Percentiles rank a stretch among this genome's conserved stretches.
Evolutionary conservation across 2,113 vertebrate species (phyloP).

Genomic region (Terrapene triunguis): DNA sequence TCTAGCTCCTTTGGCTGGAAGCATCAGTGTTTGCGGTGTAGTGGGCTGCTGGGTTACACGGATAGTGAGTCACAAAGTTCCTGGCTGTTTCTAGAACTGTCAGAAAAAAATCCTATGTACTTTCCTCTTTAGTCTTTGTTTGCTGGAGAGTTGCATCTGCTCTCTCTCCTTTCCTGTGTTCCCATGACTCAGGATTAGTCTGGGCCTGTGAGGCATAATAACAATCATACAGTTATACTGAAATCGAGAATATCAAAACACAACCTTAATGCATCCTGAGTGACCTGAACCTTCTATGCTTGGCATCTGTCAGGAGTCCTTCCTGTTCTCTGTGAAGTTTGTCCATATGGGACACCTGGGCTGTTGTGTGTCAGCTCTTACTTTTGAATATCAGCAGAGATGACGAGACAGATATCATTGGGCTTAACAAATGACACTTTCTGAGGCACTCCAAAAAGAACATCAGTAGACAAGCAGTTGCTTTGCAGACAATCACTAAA

Average conservation of each 20-base stretch:
- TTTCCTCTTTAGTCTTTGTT: not conserved
- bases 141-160: not conserved
- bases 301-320: not conserved
- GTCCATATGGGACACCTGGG: not conserved
- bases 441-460: not conserved
- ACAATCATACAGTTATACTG: not conserved
- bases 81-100: not conserved
- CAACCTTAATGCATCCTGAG: not conserved
- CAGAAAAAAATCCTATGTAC: not conserved
- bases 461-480: not conserved
- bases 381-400: accelerated
- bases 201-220: not conserved
- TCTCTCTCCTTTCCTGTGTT: not conserved
- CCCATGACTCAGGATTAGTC: not conserved
- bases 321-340: not conserved
- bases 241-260: not conserved
- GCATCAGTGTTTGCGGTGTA: not conserved
- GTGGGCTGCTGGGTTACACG: not conserved
- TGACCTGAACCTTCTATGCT: not conserved
- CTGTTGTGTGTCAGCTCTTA: not conserved
- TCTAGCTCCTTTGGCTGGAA: not conserved
- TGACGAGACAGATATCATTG: not conserved
- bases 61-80: not conserved
- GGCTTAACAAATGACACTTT: not conserved
- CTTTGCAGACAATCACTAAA: not conserved